Conservation (phyloP, 2,113 vertebrate species). For the Tetrax tetrax region DNA sequence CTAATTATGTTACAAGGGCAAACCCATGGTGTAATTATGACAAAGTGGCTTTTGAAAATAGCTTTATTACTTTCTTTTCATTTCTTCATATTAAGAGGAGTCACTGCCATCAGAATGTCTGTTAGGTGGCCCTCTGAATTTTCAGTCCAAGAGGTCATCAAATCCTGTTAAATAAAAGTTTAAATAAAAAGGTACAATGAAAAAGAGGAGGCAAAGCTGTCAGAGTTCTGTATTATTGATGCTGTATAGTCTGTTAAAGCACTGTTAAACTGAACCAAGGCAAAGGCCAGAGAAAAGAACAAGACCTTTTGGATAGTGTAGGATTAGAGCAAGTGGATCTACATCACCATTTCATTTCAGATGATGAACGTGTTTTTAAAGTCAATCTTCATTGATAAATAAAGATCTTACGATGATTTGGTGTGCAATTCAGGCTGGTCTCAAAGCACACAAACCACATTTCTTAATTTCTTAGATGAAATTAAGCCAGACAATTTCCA, state of each 20-base stretch:
- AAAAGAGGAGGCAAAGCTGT: background rate
- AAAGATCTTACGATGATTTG: background rate
- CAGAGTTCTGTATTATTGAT: background rate
- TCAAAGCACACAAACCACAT: background rate
- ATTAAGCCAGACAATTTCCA: background rate
- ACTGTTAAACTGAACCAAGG: background rate
- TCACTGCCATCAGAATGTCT: background rate
- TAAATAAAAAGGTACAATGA: background rate
- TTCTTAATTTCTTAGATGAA: background rate
- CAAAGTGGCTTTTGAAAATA: background rate
- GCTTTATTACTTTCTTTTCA: background rate
- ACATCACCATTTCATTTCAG: background rate
- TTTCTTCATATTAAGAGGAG: rapidly evolving
- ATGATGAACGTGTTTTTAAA: background rate
- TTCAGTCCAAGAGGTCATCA: background rate
- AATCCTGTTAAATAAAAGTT: background rate
- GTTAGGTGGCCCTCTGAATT: background rate
- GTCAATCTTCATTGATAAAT: background rate
- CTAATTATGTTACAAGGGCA: background rate
- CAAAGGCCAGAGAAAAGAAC: background rate
- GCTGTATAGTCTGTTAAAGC: background rate
- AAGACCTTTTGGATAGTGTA: background rate
- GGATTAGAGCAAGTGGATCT: background rate
- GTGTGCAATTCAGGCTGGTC: background rate
- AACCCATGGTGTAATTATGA: background rate